Evolutionary conservation across 2,888 invertebrate genomes (phyloP).

Genomic region (Mellilla xanthometata): DNA sequence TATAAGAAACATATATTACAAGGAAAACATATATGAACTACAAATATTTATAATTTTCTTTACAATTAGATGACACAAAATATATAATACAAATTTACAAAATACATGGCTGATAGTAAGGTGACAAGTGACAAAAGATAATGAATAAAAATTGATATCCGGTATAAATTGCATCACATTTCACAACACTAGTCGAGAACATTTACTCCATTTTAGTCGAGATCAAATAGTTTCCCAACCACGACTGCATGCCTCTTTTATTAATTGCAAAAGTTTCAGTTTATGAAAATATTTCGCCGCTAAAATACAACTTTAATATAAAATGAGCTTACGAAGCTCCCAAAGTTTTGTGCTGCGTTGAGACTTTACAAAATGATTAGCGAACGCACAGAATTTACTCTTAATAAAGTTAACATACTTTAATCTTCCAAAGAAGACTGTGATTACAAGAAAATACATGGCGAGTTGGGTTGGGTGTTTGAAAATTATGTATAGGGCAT

Average conservation of each 20-base stretch:
- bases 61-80: too few species aligned
- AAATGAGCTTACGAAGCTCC: slow-evolving; percentile 14
- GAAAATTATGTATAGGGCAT: too few species aligned
- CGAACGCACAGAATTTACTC: slow-evolving; percentile 1
- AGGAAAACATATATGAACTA: too few species aligned
- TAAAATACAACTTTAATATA: slow-evolving; percentile 34
- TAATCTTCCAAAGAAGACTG: too few species aligned
- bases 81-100: too few species aligned
- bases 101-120: too few species aligned
- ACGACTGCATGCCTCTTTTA: slow-evolving; percentile 25
- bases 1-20: too few species aligned
- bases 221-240: slow-evolving; percentile 28
- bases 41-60: too few species aligned
- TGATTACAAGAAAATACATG: too few species aligned
- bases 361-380: slow-evolving; percentile 14
- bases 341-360: slow-evolving; percentile 8
- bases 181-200: neutral
- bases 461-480: too few species aligned
- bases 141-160: slow-evolving; percentile 1
- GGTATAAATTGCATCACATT: neutral
- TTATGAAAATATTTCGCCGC: slow-evolving; percentile 39
- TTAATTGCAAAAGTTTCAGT: slow-evolving; percentile 46
- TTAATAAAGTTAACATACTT: neutral
- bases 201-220: slow-evolving; percentile 10
- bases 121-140: too few species aligned